A percentile compares a stretch with the other conserved stretches of the same genome.
Evolutionary conservation across 2,888 invertebrate species (phyloP).

Genomic region (Leptarthrus brevirostris): DNA sequence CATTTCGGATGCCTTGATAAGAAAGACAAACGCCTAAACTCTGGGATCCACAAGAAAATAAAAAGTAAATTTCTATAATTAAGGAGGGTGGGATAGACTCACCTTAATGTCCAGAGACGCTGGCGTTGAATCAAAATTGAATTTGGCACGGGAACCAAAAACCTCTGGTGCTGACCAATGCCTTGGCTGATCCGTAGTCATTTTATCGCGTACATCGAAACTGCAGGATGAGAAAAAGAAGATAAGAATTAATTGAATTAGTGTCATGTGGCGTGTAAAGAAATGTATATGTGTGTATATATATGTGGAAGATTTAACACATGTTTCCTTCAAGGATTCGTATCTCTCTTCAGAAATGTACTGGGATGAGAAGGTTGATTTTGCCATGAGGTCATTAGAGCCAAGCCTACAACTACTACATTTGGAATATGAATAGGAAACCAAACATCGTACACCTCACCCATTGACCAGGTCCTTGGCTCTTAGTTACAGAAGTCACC

Average conservation of each 20-base stretch:
- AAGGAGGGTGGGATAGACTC: too few relatives aligned
- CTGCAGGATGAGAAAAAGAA: constrained; percentile 68
- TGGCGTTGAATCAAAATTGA: constrained; percentile 81
- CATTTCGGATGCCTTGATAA: too few relatives aligned
- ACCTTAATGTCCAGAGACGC: constrained; percentile 81
- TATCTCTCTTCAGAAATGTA: neutral
- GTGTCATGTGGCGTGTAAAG: neutral
- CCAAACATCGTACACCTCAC: neutral
- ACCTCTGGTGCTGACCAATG: constrained; percentile 89
- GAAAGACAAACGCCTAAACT: too few relatives aligned
- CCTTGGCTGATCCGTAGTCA: constrained; percentile 77
- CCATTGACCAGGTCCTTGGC: neutral
- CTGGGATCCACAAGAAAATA: too few relatives aligned
- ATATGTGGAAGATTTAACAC: neutral
- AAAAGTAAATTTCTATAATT: neutral
- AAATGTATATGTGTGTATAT: neutral
- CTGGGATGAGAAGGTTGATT: neutral
- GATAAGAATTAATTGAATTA: constrained; percentile 16
- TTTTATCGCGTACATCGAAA: constrained; percentile 87
- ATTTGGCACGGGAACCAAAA: constrained; percentile 88
- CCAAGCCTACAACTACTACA: constrained; percentile 7
- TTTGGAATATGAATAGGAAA: neutral
- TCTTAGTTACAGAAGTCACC: neutral
- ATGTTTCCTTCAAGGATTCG: neutral
- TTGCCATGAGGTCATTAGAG: neutral